Evolutionary conservation across 2,797 vertebrate genomes (phyloP).

Genomic region (Pampus argenteus): DNA sequence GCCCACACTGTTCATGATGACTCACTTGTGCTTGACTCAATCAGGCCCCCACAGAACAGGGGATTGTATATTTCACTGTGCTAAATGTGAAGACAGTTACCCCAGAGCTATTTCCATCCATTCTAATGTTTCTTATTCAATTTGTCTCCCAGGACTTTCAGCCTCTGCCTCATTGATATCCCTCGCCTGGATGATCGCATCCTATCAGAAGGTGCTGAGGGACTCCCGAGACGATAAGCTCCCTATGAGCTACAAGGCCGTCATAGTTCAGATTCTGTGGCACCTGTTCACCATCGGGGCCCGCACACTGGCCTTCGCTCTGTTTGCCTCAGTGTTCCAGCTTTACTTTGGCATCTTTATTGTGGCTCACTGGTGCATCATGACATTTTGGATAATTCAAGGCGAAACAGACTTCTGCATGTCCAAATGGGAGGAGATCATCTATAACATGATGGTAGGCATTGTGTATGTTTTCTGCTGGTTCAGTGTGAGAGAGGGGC

Average conservation of each 20-base stretch:
- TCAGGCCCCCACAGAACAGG: constrained; percentile 20
- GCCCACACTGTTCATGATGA: constrained; percentile 30
- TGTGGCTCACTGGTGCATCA: constrained; percentile 97
- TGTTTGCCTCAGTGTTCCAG: constrained; percentile 96
- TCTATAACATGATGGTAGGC: constrained; percentile 99
- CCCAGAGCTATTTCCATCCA: constrained; percentile 29
- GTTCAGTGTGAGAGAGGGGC: constrained; percentile 95
- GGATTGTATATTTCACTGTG: constrained; percentile 19
- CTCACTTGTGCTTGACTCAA: constrained; percentile 39
- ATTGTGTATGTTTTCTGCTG: constrained; percentile 98
- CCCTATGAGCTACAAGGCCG: constrained; percentile 96
- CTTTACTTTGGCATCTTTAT: constrained; percentile 99
- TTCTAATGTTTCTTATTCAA: constrained; percentile 25
- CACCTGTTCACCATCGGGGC: constrained; percentile 97
- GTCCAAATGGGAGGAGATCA: constrained; percentile 99
- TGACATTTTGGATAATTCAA: constrained; percentile 99
- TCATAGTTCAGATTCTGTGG: constrained; percentile 94
- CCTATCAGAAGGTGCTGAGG: constrained; percentile 96
- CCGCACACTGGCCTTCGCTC: constrained; percentile 93
- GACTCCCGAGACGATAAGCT: constrained; percentile 97
- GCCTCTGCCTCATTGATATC: constrained; percentile 93
- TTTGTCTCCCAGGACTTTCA: constrained; percentile 86
- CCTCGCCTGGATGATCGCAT: constrained; percentile 95
- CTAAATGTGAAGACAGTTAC: constrained; percentile 33
- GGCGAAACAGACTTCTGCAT: constrained; percentile 99